These are phyloP conservation scores for Paramacrobiotus metropolitanus DNA, from an alignment of 1,140 invertebrate genomes.

Conservation along the genomic window DNA sequence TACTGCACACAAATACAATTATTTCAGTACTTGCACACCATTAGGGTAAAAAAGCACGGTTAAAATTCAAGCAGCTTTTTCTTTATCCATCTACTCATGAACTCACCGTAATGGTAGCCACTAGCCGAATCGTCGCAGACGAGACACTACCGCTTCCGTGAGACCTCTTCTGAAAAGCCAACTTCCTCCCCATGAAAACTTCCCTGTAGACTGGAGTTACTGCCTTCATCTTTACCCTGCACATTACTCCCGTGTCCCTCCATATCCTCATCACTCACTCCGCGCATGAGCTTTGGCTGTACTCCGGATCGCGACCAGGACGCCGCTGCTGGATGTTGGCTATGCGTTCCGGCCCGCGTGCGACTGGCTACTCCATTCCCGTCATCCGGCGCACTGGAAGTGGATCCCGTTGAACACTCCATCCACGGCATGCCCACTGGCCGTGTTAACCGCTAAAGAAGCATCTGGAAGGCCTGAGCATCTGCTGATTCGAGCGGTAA, in stretches of 20 bases:
- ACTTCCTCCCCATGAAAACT: conserved; percentile 31
- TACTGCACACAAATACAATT: no score
- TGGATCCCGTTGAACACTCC: no score
- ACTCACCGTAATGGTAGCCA: conserved; percentile 89
- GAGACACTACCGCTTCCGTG: conserved; percentile 46
- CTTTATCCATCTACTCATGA: background rate
- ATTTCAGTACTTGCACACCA: background rate
- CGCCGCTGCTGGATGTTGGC: no score
- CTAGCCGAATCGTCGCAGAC: conserved; percentile 92
- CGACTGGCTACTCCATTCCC: no score
- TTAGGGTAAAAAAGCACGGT: background rate
- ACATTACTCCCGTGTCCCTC: background rate
- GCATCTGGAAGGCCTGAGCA: no score
- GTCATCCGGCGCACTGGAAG: no score
- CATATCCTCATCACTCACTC: background rate
- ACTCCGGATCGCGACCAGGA: no score
- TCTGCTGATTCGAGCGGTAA: no score
- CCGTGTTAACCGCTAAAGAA: no score
- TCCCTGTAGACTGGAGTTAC: conserved; percentile 10
- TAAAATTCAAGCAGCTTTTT: background rate
- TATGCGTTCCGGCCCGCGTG: no score
- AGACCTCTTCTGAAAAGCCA: conserved; percentile 28
- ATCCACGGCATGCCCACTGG: no score
- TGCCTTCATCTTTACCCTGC: background rate
- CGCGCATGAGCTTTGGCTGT: no score